Base-by-base conservation (phyloP, 2,113 vertebrate genomes). In the Cottus gobio region DNA sequence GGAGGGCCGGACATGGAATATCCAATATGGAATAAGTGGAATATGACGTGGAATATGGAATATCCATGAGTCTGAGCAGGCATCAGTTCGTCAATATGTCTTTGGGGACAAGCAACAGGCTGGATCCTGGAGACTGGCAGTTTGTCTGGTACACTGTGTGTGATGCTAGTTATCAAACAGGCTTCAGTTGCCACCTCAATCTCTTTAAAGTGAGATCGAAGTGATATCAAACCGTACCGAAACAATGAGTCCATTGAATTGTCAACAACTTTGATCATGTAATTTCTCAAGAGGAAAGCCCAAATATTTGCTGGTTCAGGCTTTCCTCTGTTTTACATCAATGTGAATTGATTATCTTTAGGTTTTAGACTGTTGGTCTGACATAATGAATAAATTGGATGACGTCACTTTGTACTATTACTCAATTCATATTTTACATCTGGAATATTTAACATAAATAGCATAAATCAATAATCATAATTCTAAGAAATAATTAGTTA, bases 91-190 rank as follows among this genome's bases (percentile, higher is more conserved):
- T 48, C 13, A 44, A 15, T 63, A 36, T 48, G 1, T 39, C 9
- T 10, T 30, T 9, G 36, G 9, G 44, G 39, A 39, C 6, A 50
- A 58, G 37, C 72, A 74, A 57, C 86, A 83, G 57, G 63, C 56
- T 66, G 34, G 56, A 60, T 75, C 69, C 34, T 65, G 39, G 44
- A 76, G 26, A 69, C 65, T 15, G n/a, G 15, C 44, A 65, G 39
- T 10, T 73, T 73, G 56, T 67, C 16, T 0, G 4, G 39, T 50
- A 52, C 34, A 39, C 18, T 61, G 34, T 16, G 7, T 34, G 57
- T 2, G n/a, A 24, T 60, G 67, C 1, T 28, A 28, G 18, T 31
- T 46, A 15, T 4, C 22, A 4, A n/a, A 44, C 26, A 30, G 50
- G 44, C 11, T 44, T 36, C 15, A 20, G 20, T 28, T 62, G 48